These are phyloP conservation scores for Lophura nycthemera DNA, from an alignment of 2,113 vertebrate genomes.

Conservation along the genomic window DNA sequence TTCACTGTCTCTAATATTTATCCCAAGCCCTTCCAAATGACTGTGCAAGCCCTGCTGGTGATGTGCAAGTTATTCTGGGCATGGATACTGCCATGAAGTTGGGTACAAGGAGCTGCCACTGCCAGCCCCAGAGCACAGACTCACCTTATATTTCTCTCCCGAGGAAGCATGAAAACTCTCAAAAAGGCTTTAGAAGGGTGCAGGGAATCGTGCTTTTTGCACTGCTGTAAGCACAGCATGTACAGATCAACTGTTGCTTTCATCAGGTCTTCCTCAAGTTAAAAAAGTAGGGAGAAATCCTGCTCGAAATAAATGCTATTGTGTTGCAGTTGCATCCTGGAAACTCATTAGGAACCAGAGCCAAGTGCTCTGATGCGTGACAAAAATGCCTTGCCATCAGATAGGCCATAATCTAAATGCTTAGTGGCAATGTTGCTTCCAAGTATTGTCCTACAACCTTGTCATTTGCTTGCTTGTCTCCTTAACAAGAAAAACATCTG, in stretches of 20 bases:
- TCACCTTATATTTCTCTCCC: neutral
- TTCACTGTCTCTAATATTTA: neutral
- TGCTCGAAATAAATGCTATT: neutral
- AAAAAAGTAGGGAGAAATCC: neutral
- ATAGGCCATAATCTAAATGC: neutral
- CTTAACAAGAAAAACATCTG: slow-evolving; percentile 8
- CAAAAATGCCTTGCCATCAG: neutral
- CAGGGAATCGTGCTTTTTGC: neutral
- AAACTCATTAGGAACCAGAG: neutral
- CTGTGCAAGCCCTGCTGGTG: neutral
- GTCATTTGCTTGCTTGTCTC: neutral
- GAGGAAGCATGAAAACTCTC: neutral
- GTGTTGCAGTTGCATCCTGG: slow-evolving; percentile 10
- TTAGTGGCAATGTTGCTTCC: slow-evolving; percentile 3
- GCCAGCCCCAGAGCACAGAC: neutral
- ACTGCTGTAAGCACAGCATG: neutral
- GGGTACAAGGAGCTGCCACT: neutral
- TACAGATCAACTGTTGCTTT: neutral
- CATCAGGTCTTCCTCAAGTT: neutral
- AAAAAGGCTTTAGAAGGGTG: accelerated
- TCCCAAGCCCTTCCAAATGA: neutral
- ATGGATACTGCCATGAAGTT: neutral
- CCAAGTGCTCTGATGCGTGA: neutral
- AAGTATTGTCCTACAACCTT: slow-evolving; percentile 53
- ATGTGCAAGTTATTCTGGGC: accelerated